A percentile compares a stretch with the other conserved stretches of the same genome.
phyloP scores from a whole-genome alignment of 2,797 vertebrate genomes.

The Cryptoblepharus egeriae region DNA sequence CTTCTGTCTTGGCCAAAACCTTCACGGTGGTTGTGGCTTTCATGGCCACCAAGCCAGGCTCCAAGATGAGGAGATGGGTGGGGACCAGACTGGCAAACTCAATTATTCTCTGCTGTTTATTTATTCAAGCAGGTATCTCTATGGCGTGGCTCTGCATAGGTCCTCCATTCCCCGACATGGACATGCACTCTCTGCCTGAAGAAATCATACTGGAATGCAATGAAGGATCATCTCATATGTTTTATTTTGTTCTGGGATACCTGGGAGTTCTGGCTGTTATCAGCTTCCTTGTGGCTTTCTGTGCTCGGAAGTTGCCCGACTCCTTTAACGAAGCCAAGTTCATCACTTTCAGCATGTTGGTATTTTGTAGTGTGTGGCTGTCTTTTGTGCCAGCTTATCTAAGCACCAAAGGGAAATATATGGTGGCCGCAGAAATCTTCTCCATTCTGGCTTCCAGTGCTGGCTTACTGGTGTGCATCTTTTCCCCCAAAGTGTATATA shows the following conservation, averaged over 20 bases:
- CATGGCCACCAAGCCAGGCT: background rate
- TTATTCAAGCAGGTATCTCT: slow-evolving; percentile 19
- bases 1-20: background rate
- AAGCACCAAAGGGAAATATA: background rate
- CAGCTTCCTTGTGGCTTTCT: background rate
- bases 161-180: background rate
- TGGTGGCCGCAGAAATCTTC: slow-evolving; percentile 14
- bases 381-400: background rate
- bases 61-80: slow-evolving; percentile 1
- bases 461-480: background rate
- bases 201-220: background rate
- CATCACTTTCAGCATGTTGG: slow-evolving; percentile 25
- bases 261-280: background rate
- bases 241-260: background rate
- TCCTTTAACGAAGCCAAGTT: slow-evolving; percentile 43
- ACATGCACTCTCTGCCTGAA: background rate
- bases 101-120: slow-evolving; percentile 2
- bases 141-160: slow-evolving; percentile 2
- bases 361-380: slow-evolving; percentile 2
- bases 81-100: background rate
- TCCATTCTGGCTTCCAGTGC: background rate
- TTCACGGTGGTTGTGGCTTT: slow-evolving; percentile 7
- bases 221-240: background rate
- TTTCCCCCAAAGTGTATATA: background rate
- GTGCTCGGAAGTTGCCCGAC: slow-evolving; percentile 4